phyloP scores from a whole-genome alignment of 2,888 invertebrate genomes.

The Caenorhabditis zanzibari region DNA sequence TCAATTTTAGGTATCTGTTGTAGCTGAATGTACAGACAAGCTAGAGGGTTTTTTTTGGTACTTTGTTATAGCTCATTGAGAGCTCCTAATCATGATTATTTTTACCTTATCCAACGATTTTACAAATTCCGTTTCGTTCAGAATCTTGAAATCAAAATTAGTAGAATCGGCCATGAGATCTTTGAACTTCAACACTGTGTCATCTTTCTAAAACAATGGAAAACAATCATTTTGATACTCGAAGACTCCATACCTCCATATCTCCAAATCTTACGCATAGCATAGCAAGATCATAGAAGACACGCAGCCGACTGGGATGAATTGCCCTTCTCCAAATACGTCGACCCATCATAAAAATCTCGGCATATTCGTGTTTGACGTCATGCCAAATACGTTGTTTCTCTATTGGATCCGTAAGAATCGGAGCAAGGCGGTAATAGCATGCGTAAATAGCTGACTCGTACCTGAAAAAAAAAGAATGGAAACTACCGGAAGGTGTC shows the following conservation, averaged over 20 bases:
- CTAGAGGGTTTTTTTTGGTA: too few relatives aligned
- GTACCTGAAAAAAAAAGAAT: slow-evolving; percentile 70
- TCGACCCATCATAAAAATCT: slow-evolving; percentile 77
- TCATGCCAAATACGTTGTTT: slow-evolving; percentile 74
- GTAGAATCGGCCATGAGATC: slow-evolving; percentile 71
- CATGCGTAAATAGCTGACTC: slow-evolving; percentile 77
- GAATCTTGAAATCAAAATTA: slow-evolving; percentile 76
- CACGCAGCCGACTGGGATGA: slow-evolving; percentile 73
- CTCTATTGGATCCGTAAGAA: slow-evolving; percentile 67
- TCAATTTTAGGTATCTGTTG: too few relatives aligned
- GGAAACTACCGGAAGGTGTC: too few relatives aligned
- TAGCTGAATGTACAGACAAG: too few relatives aligned
- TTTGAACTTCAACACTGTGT: slow-evolving; percentile 68
- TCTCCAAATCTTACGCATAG: slow-evolving; percentile 73
- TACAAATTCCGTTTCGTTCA: slow-evolving; percentile 74
- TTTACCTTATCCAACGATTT: slow-evolving; percentile 75
- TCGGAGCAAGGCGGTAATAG: slow-evolving; percentile 77
- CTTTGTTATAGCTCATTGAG: too few relatives aligned
- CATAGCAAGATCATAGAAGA: slow-evolving; percentile 77
- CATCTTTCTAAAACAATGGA: slow-evolving; percentile 61
- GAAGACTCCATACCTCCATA: slow-evolving; percentile 54
- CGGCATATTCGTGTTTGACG: slow-evolving; percentile 75
- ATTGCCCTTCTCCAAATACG: slow-evolving; percentile 76
- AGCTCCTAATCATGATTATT: neutral
- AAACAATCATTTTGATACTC: neutral